Conservation (phyloP, 2,888 invertebrate genomes). For the Tenthredo scrophulariae region DNA sequence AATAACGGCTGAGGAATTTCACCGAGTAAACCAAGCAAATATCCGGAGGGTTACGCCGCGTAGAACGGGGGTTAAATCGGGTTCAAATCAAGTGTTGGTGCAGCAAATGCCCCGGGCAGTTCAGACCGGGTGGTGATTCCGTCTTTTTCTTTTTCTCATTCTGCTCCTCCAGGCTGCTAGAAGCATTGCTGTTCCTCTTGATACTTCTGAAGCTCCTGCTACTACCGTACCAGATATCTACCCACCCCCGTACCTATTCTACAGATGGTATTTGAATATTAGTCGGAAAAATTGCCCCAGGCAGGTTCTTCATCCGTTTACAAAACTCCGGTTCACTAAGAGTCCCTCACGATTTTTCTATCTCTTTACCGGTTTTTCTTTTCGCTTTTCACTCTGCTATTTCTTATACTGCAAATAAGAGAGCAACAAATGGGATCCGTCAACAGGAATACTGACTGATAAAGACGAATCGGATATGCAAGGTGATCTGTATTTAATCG, state of each 20-base stretch:
- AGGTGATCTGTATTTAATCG: neutral
- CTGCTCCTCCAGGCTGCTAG: conserved; percentile 52
- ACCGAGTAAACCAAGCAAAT: conserved; percentile 70
- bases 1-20: conserved; percentile 56
- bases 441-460: neutral
- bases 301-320: conserved; percentile 64
- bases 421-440: neutral
- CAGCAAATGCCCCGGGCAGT: conserved; percentile 69
- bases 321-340: conserved; percentile 57
- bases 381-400: neutral
- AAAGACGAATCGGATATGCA: neutral
- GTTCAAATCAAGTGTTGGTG: conserved; percentile 71
- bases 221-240: conserved; percentile 54
- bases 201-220: conserved; percentile 1
- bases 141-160: conserved; percentile 50
- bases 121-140: conserved; percentile 57
- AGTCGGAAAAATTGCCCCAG: conserved; percentile 66
- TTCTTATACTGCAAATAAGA: neutral
- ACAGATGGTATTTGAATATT: conserved; percentile 70
- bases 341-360: neutral
- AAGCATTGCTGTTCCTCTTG: neutral
- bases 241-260: neutral
- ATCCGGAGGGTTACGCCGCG: conserved; percentile 64
- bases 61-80: conserved; percentile 68
- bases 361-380: neutral